Evolutionary conservation across 2,113 vertebrate species (phyloP).

Genomic region (Jacana jacana): DNA sequence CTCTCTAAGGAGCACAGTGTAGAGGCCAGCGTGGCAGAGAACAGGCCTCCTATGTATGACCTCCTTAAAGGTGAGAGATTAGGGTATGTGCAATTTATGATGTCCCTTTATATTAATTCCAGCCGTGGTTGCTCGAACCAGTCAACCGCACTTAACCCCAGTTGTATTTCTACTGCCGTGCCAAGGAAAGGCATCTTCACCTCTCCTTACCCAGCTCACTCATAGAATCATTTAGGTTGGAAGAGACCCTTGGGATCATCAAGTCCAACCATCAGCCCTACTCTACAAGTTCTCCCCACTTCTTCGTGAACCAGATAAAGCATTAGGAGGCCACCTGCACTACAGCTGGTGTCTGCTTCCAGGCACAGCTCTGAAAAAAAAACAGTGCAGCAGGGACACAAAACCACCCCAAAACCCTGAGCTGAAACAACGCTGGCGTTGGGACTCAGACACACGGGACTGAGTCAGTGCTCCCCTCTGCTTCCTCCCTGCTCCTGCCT

Average conservation of each 20-base stretch:
- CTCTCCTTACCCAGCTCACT: not conserved
- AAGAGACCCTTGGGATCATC: no score
- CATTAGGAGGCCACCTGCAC: not conserved
- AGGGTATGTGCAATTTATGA: not conserved
- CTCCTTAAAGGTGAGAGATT: not conserved
- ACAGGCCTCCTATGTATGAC: not conserved
- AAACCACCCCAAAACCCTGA: not conserved
- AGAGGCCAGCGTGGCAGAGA: not conserved
- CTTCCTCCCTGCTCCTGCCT: not conserved
- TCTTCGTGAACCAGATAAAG: not conserved
- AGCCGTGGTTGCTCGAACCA: not conserved
- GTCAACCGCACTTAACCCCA: not conserved
- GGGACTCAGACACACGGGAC: not conserved
- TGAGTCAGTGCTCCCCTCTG: conserved; percentile 26
- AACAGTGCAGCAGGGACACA: not conserved
- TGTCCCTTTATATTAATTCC: not conserved
- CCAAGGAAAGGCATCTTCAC: not conserved
- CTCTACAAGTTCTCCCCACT: no score
- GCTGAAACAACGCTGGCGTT: rapidly evolving
- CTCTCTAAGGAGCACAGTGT: not conserved
- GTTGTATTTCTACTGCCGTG: not conserved
- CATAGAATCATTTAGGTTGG: no score
- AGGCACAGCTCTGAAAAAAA: not conserved
- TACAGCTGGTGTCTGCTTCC: not conserved
- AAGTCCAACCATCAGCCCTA: no score